These are phyloP conservation scores for Montipora efflorescens DNA, from an alignment of 64 coral and sea anemone species.

Conservation along the genomic window DNA sequence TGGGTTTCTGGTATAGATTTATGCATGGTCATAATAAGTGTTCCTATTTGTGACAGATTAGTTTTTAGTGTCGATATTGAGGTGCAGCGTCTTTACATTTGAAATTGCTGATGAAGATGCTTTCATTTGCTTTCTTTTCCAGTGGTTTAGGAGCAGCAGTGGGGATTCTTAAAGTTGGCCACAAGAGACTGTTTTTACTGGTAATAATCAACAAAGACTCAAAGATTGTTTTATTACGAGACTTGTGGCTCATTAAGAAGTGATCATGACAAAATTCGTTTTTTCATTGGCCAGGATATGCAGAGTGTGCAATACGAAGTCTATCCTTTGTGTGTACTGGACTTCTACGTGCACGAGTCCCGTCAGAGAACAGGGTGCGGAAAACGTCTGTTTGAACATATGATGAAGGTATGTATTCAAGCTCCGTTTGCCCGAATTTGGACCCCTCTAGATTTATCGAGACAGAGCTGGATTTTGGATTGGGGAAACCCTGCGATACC, in stretches of 20 bases:
- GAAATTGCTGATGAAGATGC: too few relatives aligned
- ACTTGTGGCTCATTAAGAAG: too few relatives aligned
- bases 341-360: slow-evolving; percentile 96
- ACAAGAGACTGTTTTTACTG: slow-evolving; percentile 95
- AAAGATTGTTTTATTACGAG: too few relatives aligned
- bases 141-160: slow-evolving; percentile 91
- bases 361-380: slow-evolving; percentile 92
- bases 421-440: not conserved
- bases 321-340: slow-evolving; percentile 91
- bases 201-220: slow-evolving; percentile 24
- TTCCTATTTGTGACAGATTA: too few relatives aligned
- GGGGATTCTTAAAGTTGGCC: slow-evolving; percentile 95
- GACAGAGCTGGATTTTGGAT: too few relatives aligned
- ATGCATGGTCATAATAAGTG: too few relatives aligned
- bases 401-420: slow-evolving; percentile 80
- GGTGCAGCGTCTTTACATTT: too few relatives aligned
- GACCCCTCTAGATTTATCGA: too few relatives aligned
- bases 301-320: slow-evolving; percentile 96
- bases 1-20: too few relatives aligned
- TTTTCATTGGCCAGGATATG: slow-evolving; percentile 67
- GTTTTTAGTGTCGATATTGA: too few relatives aligned
- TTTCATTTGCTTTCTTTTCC: not conserved
- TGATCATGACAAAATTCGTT: not conserved
- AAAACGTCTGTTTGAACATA: slow-evolving; percentile 88
- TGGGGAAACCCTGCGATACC: too few relatives aligned